A percentile compares a stretch with the other conserved stretches of the same genome.
Conservation (phyloP, 2,888 invertebrate genomes). For the Agriopis aurantiaria region DNA sequence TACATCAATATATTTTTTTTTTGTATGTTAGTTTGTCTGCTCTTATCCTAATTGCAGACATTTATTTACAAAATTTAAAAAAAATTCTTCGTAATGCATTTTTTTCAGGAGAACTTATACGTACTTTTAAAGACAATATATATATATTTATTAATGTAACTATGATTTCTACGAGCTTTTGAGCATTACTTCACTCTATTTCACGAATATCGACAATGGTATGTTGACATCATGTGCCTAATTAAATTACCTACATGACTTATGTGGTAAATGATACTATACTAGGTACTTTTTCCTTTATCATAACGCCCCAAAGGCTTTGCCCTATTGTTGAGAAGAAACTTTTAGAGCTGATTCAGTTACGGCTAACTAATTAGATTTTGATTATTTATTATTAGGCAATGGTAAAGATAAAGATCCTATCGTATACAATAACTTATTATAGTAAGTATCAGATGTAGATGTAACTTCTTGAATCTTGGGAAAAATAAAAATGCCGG, state of each 20-base stretch:
- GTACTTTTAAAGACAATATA: background rate
- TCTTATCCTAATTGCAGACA: too few relatives aligned
- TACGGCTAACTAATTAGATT: background rate
- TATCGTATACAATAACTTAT: too few relatives aligned
- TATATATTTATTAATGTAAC: background rate
- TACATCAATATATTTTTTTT: too few relatives aligned
- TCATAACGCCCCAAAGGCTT: background rate
- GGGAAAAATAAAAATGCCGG: too few relatives aligned
- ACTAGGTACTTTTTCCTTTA: background rate
- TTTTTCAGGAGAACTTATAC: too few relatives aligned
- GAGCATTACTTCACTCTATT: constrained; percentile 28
- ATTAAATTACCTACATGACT: background rate
- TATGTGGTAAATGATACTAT: background rate
- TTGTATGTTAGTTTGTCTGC: too few relatives aligned
- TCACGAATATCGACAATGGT: background rate
- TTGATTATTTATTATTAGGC: background rate
- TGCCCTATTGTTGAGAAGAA: background rate
- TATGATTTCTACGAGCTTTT: constrained; percentile 22
- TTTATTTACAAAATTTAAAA: background rate
- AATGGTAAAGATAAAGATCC: background rate
- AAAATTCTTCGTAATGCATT: background rate
- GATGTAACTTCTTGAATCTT: background rate
- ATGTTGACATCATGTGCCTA: constrained; percentile 24
- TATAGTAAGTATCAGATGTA: background rate
- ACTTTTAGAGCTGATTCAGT: background rate